Evolutionary conservation across 2,797 vertebrate genomes (phyloP).

Genomic region (Crenichthys baileyi): DNA sequence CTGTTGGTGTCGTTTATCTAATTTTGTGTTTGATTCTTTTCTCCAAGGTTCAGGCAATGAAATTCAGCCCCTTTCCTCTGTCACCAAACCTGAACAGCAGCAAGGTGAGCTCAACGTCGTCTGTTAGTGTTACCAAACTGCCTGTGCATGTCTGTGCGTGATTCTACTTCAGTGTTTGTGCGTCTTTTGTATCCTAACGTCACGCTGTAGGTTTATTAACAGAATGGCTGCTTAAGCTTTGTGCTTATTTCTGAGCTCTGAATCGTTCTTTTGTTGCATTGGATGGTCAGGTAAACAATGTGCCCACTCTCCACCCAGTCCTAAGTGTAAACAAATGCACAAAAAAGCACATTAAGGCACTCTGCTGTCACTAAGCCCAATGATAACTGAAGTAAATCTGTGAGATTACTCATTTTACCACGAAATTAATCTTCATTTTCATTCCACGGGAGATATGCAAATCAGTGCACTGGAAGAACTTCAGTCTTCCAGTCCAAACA

Average conservation of each 20-base stretch:
- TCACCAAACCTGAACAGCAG: conserved; percentile 84
- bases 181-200: conserved; percentile 60
- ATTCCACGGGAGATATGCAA: conserved; percentile 63
- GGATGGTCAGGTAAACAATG: conserved; percentile 39
- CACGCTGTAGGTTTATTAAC: conserved; percentile 47
- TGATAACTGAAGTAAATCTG: conserved; percentile 26
- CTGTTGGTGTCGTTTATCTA: background rate
- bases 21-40: conserved; percentile 42
- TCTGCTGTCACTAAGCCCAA: conserved; percentile 17
- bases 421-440: conserved; percentile 53
- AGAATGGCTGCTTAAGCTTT: conserved; percentile 48
- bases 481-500: conserved; percentile 44
- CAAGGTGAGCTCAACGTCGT: conserved; percentile 79
- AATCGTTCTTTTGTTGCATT: conserved; percentile 50
- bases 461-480: conserved; percentile 35
- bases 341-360: conserved; percentile 12
- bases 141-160: conserved; percentile 35
- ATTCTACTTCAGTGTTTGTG: conserved; percentile 51
- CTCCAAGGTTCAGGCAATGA: conserved; percentile 86
- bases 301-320: conserved; percentile 39
- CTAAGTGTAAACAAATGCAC: conserved; percentile 47
- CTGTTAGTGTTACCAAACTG: conserved; percentile 13
- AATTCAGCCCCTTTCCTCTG: conserved; percentile 86
- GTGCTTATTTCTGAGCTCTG: conserved; percentile 38
- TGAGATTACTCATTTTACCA: conserved; percentile 18